Evolutionary conservation across 2,888 invertebrate genomes (phyloP).

Genomic region (Drosophila neutralis): DNA sequence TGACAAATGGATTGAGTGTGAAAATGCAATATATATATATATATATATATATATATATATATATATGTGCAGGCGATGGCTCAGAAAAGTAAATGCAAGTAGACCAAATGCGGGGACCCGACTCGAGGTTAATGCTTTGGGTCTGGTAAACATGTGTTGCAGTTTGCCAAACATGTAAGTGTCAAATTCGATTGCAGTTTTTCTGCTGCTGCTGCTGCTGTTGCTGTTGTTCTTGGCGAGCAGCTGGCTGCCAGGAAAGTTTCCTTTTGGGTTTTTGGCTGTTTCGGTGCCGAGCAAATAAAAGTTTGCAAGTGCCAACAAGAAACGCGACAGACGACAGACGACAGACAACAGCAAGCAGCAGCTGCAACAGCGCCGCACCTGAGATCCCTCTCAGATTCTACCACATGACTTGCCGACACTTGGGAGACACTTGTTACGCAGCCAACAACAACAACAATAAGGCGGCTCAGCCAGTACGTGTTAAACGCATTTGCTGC

Average conservation of each 20-base stretch:
- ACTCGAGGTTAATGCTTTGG: slow-evolving; percentile 18
- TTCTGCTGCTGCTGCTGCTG: neutral
- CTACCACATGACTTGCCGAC: slow-evolving; percentile 40
- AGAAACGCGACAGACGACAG: slow-evolving; percentile 10
- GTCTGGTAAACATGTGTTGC: slow-evolving; percentile 45
- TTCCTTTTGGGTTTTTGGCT: slow-evolving; percentile 37
- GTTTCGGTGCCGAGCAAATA: slow-evolving; percentile 50
- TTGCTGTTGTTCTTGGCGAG: neutral
- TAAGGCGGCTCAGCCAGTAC: slow-evolving; percentile 25
- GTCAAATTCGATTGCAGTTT: slow-evolving; percentile 55
- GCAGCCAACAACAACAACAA: slow-evolving; percentile 27
- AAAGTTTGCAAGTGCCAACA: slow-evolving; percentile 55
- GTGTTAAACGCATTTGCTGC: slow-evolving; percentile 71
- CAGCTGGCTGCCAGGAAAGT: slow-evolving; percentile 43
- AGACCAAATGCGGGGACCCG: slow-evolving; percentile 2
- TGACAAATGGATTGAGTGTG: slow-evolving; percentile 7
- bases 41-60: neutral
- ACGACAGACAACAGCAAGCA: slow-evolving; percentile 30
- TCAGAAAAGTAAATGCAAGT: slow-evolving; percentile 1
- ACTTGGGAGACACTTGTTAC: slow-evolving; percentile 66
- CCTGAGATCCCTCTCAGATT: slow-evolving; percentile 14
- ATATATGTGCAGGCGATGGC: slow-evolving; percentile 5
- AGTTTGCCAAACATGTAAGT: slow-evolving; percentile 41
- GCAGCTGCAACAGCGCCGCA: slow-evolving; percentile 22
- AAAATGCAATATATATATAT: neutral